Percentiles rank a stretch among this genome's conserved stretches.
Conservation (phyloP, 2,797 vertebrate genomes). For the Glossophaga mutica region DNA sequence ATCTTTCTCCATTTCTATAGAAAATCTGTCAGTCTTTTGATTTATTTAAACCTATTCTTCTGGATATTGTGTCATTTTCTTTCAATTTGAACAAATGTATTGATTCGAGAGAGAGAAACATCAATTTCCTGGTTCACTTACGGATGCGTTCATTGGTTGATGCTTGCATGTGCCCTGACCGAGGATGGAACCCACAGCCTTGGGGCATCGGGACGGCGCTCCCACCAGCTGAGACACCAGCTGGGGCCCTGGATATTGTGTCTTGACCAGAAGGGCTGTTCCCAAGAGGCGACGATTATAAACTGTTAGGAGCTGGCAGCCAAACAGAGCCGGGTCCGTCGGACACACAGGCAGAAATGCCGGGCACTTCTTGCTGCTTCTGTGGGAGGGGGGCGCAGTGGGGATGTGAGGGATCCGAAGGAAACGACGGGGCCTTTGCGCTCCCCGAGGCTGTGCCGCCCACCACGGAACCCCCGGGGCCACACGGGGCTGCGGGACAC, state of each 20-base stretch:
- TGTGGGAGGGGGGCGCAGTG: neutral
- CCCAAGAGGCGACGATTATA: neutral
- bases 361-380: accelerated
- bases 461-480: accelerated
- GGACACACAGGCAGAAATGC: accelerated
- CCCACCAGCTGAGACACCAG: too few species aligned
- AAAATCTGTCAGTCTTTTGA: neutral
- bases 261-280: neutral
- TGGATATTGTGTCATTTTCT: too few species aligned
- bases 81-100: too few species aligned
- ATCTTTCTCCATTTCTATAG: neutral
- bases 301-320: too few species aligned
- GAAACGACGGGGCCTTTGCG: accelerated
- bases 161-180: neutral
- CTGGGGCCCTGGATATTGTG: too few species aligned
- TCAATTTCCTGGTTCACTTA: too few species aligned
- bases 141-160: too few species aligned
- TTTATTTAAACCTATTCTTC: neutral
- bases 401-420: accelerated
- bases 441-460: too few species aligned
- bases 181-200: neutral
- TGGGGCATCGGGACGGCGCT: too few species aligned
- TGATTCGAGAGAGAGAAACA: too few species aligned
- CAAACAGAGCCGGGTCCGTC: neutral
- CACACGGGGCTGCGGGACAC: too few species aligned